A percentile compares a stretch with the other conserved stretches of the same genome.
Evolutionary conservation across 1,140 invertebrate genomes (phyloP).

Genomic region (Drosophila nikananu): DNA sequence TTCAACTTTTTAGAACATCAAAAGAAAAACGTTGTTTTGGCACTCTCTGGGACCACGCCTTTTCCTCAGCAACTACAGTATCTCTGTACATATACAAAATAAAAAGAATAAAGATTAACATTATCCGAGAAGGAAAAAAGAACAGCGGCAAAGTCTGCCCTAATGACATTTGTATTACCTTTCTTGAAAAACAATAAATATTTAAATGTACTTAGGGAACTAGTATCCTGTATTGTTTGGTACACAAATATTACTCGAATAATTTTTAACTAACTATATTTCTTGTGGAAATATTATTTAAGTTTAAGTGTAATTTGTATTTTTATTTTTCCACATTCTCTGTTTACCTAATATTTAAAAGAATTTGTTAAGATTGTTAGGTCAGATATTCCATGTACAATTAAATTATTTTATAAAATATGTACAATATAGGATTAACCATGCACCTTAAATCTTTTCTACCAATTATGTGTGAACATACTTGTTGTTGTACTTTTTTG

Average conservation of each 20-base stretch:
- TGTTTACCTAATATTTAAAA: no score
- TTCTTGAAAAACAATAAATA: not conserved
- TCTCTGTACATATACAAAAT: constrained; percentile 4
- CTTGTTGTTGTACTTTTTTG: no score
- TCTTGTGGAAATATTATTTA: no score
- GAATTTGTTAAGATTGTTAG: no score
- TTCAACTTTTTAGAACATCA: constrained; percentile 50
- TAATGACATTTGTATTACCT: not conserved
- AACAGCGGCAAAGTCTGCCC: not conserved
- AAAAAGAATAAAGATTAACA: constrained; percentile 5
- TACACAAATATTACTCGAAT: no score
- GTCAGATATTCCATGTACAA: no score
- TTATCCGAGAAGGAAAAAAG: not conserved
- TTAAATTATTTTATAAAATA: no score
- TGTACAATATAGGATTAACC: no score
- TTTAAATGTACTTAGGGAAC: not conserved
- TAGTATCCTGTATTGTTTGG: not conserved
- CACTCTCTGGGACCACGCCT: constrained; percentile 58
- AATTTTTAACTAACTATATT: no score
- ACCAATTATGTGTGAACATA: no score
- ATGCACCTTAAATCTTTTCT: not conserved
- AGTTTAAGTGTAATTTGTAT: no score
- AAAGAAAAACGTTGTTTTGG: constrained; percentile 37
- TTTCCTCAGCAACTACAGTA: constrained; percentile 24
- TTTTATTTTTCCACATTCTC: no score